Percentiles rank a stretch among this genome's conserved stretches.
Conservation (phyloP, 2,797 vertebrate genomes). For the Cossypha dichroa region DNA sequence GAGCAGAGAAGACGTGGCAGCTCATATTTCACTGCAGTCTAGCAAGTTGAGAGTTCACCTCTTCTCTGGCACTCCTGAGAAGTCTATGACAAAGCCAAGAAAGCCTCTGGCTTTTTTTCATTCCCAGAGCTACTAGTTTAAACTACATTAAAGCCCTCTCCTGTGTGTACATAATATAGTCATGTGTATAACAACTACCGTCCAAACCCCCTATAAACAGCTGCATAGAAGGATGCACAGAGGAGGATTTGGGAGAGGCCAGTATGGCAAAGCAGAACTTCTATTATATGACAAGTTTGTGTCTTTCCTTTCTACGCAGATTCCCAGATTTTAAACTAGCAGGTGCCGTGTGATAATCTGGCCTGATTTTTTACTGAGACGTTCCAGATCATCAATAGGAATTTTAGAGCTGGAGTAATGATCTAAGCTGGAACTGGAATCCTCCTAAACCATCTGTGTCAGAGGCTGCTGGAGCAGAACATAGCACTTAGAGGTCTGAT, state of each 20-base stretch:
- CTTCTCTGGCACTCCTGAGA: not conserved
- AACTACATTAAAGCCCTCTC: not conserved
- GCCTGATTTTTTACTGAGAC: not conserved
- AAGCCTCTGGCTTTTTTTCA: not conserved
- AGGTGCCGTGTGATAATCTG: not conserved
- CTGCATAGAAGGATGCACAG: not conserved
- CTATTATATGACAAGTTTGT: not conserved
- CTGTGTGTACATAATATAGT: not conserved
- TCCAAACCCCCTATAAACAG: not conserved
- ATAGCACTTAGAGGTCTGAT: not conserved
- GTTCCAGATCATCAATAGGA: not conserved
- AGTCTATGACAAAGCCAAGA: not conserved
- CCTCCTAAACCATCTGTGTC: conserved; percentile 29
- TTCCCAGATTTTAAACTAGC: not conserved
- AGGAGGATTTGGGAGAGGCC: not conserved
- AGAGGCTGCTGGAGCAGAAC: not conserved
- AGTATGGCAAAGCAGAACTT: not conserved
- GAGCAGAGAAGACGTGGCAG: not conserved
- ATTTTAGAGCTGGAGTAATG: conserved; percentile 26
- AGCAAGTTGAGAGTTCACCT: not conserved
- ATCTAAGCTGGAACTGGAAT: conserved; percentile 27
- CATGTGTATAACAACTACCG: not conserved
- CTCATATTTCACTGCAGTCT: not conserved
- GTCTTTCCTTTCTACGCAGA: not conserved
- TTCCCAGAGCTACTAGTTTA: not conserved